phyloP scores from a whole-genome alignment of 2,113 vertebrate species.

The Martes martes region DNA sequence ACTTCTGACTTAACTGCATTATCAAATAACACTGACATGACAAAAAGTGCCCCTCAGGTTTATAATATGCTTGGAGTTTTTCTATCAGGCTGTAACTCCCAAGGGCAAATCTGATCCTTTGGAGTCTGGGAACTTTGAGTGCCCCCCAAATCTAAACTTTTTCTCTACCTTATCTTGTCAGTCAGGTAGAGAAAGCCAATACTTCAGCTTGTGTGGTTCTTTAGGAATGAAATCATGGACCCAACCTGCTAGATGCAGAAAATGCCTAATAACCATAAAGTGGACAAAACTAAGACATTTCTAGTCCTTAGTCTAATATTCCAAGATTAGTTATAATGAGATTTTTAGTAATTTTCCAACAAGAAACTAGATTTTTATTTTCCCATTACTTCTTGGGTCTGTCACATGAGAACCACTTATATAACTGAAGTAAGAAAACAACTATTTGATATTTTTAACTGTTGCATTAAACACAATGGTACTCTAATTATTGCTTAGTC shows the following conservation, averaged over 20 bases:
- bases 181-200: background rate
- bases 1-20: background rate
- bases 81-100: background rate
- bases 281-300: background rate
- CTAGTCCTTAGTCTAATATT: background rate
- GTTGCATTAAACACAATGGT: background rate
- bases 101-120: background rate
- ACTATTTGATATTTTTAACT: conserved; percentile 26
- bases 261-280: background rate
- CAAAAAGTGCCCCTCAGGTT: background rate
- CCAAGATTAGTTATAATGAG: background rate
- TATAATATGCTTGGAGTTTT: conserved; percentile 7
- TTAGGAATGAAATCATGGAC: background rate
- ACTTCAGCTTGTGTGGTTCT: background rate
- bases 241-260: background rate
- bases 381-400: background rate
- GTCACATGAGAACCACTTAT: background rate
- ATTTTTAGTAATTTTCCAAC: conserved; percentile 4
- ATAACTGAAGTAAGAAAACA: background rate
- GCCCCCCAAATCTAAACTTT: background rate
- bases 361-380: background rate
- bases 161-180: background rate
- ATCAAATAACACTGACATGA: background rate
- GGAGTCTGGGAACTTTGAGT: background rate
- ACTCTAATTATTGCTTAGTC: background rate